Percentiles rank a stretch among this genome's conserved stretches.
Conservation (phyloP, 92 coral and sea anemone genomes). For the Parazoanthus atlanticus region DNA sequence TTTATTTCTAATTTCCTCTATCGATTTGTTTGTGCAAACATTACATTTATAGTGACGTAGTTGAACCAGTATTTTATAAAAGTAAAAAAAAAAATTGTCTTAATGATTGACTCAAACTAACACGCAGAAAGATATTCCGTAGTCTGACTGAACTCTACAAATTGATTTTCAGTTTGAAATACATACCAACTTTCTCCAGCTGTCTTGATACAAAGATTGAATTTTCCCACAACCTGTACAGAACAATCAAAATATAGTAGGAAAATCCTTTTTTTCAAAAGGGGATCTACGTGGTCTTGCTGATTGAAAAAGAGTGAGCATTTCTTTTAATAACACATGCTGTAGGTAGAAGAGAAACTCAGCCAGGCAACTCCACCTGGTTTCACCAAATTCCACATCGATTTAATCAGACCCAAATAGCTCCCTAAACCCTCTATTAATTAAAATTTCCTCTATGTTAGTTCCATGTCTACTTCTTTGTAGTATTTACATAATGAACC, state of each 20-base stretch:
- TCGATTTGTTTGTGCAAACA: no score
- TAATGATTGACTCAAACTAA: background rate
- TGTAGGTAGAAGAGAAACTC: no score
- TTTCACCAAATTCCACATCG: no score
- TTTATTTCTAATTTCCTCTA: no score
- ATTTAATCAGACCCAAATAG: no score
- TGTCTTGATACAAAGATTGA: conserved; percentile 92
- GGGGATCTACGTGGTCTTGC: background rate
- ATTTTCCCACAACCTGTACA: conserved; percentile 91
- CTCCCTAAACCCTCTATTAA: background rate
- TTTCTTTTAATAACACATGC: no score
- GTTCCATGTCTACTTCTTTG: background rate
- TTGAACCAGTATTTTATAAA: no score
- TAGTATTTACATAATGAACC: background rate
- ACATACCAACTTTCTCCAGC: conserved; percentile 96
- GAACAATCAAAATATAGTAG: background rate
- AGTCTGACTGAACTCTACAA: no score
- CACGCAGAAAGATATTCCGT: background rate
- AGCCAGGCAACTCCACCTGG: no score
- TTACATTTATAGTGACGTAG: no score
- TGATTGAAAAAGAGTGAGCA: background rate
- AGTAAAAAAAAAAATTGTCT: background rate
- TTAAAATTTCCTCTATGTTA: background rate
- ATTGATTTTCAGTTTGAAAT: background rate
- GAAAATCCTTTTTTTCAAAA: background rate